Percentiles rank a stretch among this genome's conserved stretches.
Conservation (phyloP, 2,113 vertebrate genomes). For the Osmerus mordax region DNA sequence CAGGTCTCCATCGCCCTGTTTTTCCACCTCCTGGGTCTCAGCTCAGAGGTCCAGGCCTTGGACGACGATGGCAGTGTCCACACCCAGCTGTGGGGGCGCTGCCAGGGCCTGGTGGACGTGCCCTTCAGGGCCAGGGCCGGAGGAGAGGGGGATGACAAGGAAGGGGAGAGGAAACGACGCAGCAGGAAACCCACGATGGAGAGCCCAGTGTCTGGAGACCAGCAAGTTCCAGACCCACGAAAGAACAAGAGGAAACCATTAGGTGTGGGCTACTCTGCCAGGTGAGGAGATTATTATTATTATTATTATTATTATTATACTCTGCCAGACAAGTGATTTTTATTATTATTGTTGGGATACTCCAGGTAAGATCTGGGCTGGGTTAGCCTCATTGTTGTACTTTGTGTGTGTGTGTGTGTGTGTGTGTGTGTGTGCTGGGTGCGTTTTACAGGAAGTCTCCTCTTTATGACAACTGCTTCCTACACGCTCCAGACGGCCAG, state of each 20-base stretch:
- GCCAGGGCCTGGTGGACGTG: slow-evolving; percentile 84
- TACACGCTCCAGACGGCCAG: slow-evolving; percentile 93
- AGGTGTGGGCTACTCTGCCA: slow-evolving; percentile 88
- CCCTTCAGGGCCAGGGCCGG: slow-evolving; percentile 78
- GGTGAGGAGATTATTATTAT: slow-evolving; percentile 64
- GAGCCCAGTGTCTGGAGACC: slow-evolving; percentile 69
- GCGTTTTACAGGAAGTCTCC: slow-evolving; percentile 84
- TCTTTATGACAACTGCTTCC: slow-evolving; percentile 97
- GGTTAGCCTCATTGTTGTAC: background rate
- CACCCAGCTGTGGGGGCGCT: slow-evolving; percentile 71
- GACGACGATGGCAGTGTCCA: slow-evolving; percentile 57
- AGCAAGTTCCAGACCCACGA: slow-evolving; percentile 84
- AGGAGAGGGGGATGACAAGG: slow-evolving; percentile 59
- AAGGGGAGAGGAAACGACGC: slow-evolving; percentile 67
- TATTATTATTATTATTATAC: background rate
- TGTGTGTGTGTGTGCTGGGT: background rate
- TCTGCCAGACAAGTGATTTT: background rate
- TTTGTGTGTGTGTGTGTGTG: too few species aligned
- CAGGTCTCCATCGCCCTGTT: slow-evolving; percentile 92
- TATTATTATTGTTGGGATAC: background rate
- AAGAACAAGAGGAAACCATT: slow-evolving; percentile 86
- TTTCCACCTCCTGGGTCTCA: slow-evolving; percentile 79
- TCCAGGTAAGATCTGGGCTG: too few species aligned
- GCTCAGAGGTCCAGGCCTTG: slow-evolving; percentile 46
- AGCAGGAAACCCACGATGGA: slow-evolving; percentile 59